phyloP scores from a whole-genome alignment of 1,140 invertebrate genomes.

The Cotesia vestalis region DNA sequence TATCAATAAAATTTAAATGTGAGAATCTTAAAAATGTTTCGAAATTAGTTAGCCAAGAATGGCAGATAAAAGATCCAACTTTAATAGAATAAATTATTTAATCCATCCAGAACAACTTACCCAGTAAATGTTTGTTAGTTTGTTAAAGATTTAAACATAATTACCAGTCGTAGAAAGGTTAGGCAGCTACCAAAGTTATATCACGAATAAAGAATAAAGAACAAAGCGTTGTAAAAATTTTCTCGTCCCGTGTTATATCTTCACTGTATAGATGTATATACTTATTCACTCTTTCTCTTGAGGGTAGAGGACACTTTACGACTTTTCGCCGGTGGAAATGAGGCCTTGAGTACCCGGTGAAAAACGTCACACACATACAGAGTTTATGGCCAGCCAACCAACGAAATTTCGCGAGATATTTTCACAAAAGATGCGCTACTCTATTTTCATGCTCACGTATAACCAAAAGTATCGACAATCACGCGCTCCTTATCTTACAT shows the following conservation, averaged over 20 bases:
- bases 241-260: conserved; percentile 25
- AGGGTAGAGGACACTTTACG: conserved; percentile 14
- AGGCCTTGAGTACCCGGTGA: neutral
- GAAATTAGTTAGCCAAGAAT: neutral
- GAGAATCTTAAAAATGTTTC: conserved; percentile 22
- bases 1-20: too few species aligned
- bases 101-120: too few species aligned
- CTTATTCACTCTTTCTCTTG: neutral
- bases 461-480: conserved; percentile 8
- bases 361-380: conserved; percentile 10
- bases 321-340: conserved; percentile 9
- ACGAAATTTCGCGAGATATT: neutral
- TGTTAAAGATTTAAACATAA: too few species aligned
- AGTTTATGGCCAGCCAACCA: conserved; percentile 13
- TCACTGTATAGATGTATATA: too few species aligned
- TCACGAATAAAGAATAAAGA: neutral
- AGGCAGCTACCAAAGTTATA: too few species aligned
- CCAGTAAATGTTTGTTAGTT: too few species aligned
- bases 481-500: neutral
- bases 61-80: too few species aligned
- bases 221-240: conserved; percentile 20
- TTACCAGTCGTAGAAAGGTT: too few species aligned
- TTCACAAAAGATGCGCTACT: conserved; percentile 11
- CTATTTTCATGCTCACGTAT: conserved; percentile 23
- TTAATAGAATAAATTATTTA: too few species aligned